Conservation (phyloP, 2,888 invertebrate species). For the Agriotes lineatus region DNA sequence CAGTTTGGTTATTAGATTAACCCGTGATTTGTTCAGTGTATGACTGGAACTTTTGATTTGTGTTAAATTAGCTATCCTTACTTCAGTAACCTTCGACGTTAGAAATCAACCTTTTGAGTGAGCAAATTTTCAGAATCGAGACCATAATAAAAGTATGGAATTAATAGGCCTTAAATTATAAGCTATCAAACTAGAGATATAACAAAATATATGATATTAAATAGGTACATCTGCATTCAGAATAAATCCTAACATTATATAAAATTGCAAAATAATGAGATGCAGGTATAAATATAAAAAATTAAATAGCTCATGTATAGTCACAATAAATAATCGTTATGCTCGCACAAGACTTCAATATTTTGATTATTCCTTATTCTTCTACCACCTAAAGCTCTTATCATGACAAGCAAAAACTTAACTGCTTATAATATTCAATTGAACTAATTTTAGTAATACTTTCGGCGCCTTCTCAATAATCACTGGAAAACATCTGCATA, state of each 20-base stretch:
- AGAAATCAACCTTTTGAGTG: neutral
- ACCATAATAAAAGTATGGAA: neutral
- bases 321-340: too few relatives aligned
- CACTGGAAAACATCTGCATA: conserved; percentile 71
- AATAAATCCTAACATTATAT: too few relatives aligned
- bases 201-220: neutral
- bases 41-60: neutral
- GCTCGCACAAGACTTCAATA: too few relatives aligned
- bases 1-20: conserved; percentile 2
- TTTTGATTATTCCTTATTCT: neutral
- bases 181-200: neutral
- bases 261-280: too few relatives aligned
- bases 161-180: neutral
- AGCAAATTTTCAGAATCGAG: neutral
- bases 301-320: neutral
- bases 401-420: too few relatives aligned
- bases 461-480: conserved; percentile 35
- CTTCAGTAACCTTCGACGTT: too few relatives aligned
- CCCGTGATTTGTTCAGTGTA: neutral
- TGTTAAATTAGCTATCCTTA: neutral
- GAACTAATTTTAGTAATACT: neutral
- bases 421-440: too few relatives aligned
- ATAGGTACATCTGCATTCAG: neutral
- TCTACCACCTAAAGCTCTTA: conserved; percentile 18
- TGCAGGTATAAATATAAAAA: neutral